A percentile compares a stretch with the other conserved stretches of the same genome.
Conservation (phyloP, 2,888 invertebrate species). For the Drosophila imparisetae region DNA sequence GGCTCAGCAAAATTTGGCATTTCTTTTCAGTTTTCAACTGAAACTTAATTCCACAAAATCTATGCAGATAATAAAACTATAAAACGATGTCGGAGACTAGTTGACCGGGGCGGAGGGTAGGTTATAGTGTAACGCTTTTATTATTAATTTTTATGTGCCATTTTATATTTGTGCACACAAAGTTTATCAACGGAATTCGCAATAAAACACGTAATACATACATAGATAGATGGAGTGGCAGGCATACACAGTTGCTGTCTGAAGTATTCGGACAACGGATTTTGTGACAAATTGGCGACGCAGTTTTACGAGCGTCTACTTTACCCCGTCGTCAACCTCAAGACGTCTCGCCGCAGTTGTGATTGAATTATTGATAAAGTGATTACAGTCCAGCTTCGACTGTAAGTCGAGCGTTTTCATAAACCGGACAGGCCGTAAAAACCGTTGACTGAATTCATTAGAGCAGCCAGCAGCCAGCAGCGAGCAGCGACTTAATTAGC, state of each 20-base stretch:
- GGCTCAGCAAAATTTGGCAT: constrained; percentile 56
- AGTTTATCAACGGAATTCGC: constrained; percentile 58
- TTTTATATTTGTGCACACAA: constrained; percentile 57
- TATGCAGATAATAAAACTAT: constrained; percentile 70
- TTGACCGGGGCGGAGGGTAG: background rate
- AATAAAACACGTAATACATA: constrained; percentile 69
- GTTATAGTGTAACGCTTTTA: constrained; percentile 55
- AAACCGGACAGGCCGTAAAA: constrained; percentile 54
- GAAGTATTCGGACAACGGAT: constrained; percentile 30
- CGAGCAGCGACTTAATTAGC: constrained; percentile 51
- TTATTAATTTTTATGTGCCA: constrained; percentile 77
- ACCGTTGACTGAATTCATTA: constrained; percentile 62
- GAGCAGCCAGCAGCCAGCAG: constrained; percentile 14
- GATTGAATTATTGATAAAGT: constrained; percentile 81
- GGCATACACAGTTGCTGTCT: constrained; percentile 18
- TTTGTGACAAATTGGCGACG: constrained; percentile 60
- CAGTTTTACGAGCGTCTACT: constrained; percentile 65
- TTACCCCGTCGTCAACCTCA: background rate
- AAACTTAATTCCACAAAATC: constrained; percentile 39
- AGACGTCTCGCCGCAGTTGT: constrained; percentile 38
- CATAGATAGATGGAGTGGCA: background rate
- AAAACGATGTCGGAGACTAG: constrained; percentile 48
- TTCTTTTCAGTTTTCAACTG: constrained; percentile 42
- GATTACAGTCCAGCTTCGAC: constrained; percentile 57
- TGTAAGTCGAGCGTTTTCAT: constrained; percentile 32